Conservation (phyloP, 2,888 invertebrate species). For the Sinelater perroti region DNA sequence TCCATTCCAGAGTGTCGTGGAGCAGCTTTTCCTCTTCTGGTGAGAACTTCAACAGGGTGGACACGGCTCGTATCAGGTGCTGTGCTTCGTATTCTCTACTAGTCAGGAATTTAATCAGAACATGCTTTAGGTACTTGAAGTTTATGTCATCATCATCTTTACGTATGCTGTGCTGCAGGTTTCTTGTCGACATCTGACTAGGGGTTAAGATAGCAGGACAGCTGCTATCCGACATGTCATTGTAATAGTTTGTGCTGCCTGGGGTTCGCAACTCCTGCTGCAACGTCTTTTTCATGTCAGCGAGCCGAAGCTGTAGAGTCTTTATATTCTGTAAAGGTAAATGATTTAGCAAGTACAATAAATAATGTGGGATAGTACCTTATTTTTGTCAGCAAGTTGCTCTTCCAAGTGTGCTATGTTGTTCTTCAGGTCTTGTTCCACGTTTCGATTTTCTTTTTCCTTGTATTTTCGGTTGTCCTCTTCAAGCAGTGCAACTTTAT, state of each 20-base stretch:
- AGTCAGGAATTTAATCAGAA: slow-evolving; percentile 91
- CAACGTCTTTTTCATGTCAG: slow-evolving; percentile 90
- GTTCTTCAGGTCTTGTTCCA: slow-evolving; percentile 63
- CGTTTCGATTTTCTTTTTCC: slow-evolving; percentile 56
- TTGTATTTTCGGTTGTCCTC: slow-evolving; percentile 57
- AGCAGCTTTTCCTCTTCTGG: slow-evolving; percentile 88
- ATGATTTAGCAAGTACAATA: slow-evolving; percentile 5
- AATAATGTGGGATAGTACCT: slow-evolving; percentile 62
- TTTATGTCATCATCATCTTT: slow-evolving; percentile 74
- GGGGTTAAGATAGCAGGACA: slow-evolving; percentile 72
- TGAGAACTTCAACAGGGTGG: slow-evolving; percentile 82
- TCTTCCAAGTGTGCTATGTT: slow-evolving; percentile 67
- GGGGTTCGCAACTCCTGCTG: slow-evolving; percentile 80
- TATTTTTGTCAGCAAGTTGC: slow-evolving; percentile 71
- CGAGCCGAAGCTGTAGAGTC: slow-evolving; percentile 85
- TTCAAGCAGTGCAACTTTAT: slow-evolving; percentile 66
- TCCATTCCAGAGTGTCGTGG: slow-evolving; percentile 80
- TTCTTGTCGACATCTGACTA: slow-evolving; percentile 64
- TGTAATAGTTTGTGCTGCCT: slow-evolving; percentile 63
- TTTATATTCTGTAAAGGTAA: slow-evolving; percentile 76
- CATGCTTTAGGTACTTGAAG: slow-evolving; percentile 90
- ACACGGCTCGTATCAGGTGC: slow-evolving; percentile 88
- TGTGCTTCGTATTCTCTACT: slow-evolving; percentile 88
- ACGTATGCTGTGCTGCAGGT: slow-evolving; percentile 56
- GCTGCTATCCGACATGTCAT: slow-evolving; percentile 62